These are phyloP conservation scores for Sicus ferrugineus DNA, from an alignment of 2,888 invertebrate genomes.

Conservation along the genomic window DNA sequence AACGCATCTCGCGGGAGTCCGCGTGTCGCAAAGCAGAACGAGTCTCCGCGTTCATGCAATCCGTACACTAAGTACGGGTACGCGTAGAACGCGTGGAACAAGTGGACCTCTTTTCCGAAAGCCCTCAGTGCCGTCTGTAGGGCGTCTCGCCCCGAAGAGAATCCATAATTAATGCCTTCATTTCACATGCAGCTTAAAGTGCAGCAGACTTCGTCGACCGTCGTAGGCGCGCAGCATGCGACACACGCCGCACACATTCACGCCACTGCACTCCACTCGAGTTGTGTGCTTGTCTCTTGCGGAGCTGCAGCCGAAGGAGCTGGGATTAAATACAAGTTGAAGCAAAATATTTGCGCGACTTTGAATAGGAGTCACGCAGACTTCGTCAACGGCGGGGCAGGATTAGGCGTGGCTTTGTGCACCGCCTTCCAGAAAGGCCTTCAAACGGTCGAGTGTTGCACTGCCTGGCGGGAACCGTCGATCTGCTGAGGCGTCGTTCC, in stretches of 20 bases:
- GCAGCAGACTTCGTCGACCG: background rate
- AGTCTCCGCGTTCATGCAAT: too few relatives aligned
- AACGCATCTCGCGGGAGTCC: too few relatives aligned
- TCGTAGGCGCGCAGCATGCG: too few relatives aligned
- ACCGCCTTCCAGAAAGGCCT: background rate
- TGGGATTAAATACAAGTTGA: conserved; percentile 24
- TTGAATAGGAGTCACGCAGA: conserved; percentile 12
- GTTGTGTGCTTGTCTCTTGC: background rate
- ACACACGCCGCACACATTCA: background rate
- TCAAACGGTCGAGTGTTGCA: background rate
- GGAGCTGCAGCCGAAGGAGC: background rate
- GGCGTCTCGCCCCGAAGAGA: background rate
- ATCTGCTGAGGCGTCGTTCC: background rate
- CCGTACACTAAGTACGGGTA: too few relatives aligned
- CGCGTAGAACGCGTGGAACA: too few relatives aligned
- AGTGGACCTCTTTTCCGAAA: too few relatives aligned
- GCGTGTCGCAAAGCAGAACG: too few relatives aligned
- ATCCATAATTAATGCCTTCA: background rate
- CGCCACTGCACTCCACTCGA: too few relatives aligned
- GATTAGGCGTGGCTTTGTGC: background rate
- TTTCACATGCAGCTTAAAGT: background rate
- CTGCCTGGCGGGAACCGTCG: background rate
- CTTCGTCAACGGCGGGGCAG: background rate
- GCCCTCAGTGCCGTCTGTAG: background rate
- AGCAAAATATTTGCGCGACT: conserved; percentile 35